Evolutionary conservation across 2,113 vertebrate species (phyloP).

Genomic region (Calidris pugnax): DNA sequence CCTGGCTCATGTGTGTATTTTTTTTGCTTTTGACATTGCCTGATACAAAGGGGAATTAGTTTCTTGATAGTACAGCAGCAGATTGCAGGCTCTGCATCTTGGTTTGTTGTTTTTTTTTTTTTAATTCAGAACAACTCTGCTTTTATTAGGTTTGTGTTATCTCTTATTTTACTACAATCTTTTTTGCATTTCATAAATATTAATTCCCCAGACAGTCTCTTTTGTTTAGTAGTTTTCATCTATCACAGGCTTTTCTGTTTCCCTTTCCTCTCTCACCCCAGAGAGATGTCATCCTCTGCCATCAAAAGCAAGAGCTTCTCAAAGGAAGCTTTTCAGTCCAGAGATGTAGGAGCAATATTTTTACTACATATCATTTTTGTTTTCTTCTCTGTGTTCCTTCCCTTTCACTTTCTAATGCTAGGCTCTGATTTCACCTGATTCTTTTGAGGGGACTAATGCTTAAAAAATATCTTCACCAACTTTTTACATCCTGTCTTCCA

Average conservation of each 20-base stretch:
- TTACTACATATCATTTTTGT: neutral
- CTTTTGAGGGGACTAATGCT: neutral
- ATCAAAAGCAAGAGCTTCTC: slow-evolving; percentile 6
- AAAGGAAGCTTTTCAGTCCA: neutral
- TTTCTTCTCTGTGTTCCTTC: neutral
- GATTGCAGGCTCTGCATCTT: neutral
- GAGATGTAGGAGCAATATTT: slow-evolving; percentile 4
- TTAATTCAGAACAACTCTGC: slow-evolving; percentile 28
- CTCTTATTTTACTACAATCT: slow-evolving; percentile 30
- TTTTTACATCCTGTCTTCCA: neutral
- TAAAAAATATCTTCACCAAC: neutral
- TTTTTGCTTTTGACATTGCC: slow-evolving; percentile 1
- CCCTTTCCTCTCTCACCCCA: neutral
- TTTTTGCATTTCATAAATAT: slow-evolving; percentile 57
- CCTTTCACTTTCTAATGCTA: neutral
- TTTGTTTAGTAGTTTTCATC: slow-evolving; percentile 38
- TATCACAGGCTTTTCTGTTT: slow-evolving; percentile 36
- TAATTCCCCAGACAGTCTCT: slow-evolving; percentile 22
- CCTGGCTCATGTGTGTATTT: neutral
- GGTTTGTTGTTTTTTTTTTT: neutral
- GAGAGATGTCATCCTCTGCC: slow-evolving; percentile 11
- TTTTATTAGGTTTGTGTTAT: slow-evolving; percentile 47
- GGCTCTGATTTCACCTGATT: neutral
- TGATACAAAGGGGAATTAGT: neutral
- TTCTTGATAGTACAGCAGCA: neutral